phyloP scores from a whole-genome alignment of 1,140 invertebrate species.

The Phymorhynchus buccinoides region DNA sequence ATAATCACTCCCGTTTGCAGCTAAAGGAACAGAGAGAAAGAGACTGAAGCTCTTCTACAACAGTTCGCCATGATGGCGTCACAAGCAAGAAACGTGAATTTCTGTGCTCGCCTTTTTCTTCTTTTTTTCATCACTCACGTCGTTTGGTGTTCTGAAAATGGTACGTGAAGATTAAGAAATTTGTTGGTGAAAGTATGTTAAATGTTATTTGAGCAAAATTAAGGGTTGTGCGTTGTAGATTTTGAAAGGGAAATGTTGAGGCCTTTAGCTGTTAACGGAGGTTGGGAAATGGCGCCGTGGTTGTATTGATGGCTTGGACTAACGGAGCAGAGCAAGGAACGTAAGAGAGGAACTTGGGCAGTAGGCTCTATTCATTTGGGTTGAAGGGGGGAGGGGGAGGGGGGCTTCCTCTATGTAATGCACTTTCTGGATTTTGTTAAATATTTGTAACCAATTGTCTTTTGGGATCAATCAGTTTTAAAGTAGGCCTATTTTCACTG shows the following conservation, averaged over 20 bases:
- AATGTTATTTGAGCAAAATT: background rate
- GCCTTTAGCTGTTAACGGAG: background rate
- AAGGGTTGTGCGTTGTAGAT: background rate
- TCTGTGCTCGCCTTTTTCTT: background rate
- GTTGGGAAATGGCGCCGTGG: background rate
- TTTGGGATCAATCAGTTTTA: too few species aligned
- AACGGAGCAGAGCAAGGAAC: background rate
- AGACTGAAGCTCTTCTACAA: background rate
- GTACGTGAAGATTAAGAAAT: background rate
- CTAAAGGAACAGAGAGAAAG: background rate
- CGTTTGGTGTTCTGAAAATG: background rate
- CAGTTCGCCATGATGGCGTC: slow-evolving; percentile 36
- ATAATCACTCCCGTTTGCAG: background rate
- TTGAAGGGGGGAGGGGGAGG: too few species aligned
- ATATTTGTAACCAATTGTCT: too few species aligned
- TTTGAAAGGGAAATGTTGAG: background rate
- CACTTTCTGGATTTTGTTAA: too few species aligned
- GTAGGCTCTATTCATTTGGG: too few species aligned
- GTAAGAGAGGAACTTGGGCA: too few species aligned
- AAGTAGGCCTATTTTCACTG: too few species aligned
- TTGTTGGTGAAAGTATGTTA: background rate
- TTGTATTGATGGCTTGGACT: background rate
- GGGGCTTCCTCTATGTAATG: too few species aligned
- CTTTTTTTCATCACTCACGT: background rate
- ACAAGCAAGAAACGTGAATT: background rate